Conservation (phyloP, 2,888 invertebrate species). For the Pseudococcus longispinus region DNA sequence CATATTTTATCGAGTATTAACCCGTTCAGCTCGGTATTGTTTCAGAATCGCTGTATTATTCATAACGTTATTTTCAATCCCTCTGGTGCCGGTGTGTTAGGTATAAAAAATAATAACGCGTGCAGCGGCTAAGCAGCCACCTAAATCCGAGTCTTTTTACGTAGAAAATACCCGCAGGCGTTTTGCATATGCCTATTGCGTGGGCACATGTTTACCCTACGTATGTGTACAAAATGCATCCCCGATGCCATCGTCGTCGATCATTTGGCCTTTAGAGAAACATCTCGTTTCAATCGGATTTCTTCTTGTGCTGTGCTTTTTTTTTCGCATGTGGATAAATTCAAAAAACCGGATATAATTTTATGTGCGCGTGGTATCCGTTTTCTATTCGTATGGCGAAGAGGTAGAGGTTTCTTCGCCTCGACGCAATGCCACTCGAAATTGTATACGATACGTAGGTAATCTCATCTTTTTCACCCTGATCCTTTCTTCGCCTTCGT, state of each 20-base stretch:
- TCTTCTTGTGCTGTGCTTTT: background rate
- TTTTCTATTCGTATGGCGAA: background rate
- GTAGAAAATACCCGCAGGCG: background rate
- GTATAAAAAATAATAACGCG: slow-evolving; percentile 7
- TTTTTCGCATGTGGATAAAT: background rate
- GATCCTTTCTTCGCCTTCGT: too few species aligned
- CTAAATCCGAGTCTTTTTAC: background rate
- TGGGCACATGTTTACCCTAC: background rate
- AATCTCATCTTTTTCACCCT: background rate
- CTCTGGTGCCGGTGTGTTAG: background rate
- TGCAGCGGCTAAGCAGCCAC: background rate
- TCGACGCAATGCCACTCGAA: background rate
- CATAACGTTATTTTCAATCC: slow-evolving; percentile 18
- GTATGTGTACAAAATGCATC: background rate
- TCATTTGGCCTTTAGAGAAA: background rate
- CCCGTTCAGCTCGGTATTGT: slow-evolving; percentile 8
- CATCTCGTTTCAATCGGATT: background rate
- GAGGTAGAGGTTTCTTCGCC: background rate
- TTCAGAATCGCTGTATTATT: slow-evolving; percentile 22
- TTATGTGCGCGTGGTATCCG: background rate
- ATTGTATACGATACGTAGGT: background rate
- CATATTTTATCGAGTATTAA: slow-evolving; percentile 26
- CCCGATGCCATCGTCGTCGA: background rate
- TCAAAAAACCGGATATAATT: background rate
- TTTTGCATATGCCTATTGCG: slow-evolving; percentile 9